Percentiles rank a stretch among this genome's conserved stretches.
Evolutionary conservation across 2,113 vertebrate species (phyloP).

Genomic region (Urocitellus parryii): DNA sequence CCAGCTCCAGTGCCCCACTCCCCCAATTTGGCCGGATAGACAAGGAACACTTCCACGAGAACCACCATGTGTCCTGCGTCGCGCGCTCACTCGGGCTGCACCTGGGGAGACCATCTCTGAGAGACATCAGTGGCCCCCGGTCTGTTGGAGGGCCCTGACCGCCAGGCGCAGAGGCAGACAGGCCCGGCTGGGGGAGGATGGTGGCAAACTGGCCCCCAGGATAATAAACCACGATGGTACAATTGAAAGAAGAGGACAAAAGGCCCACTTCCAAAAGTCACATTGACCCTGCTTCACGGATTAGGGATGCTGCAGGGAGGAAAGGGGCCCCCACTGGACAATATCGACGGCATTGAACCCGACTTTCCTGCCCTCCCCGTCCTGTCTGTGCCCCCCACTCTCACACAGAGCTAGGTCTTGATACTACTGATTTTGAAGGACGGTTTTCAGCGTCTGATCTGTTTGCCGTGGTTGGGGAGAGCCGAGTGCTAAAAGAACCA

Average conservation of each 20-base stretch:
- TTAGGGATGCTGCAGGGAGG: background rate
- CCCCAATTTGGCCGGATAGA: background rate
- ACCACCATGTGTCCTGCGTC: fast-evolving
- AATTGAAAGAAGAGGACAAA: background rate
- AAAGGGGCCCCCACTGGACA: background rate
- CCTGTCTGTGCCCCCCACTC: background rate
- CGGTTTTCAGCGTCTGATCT: slow-evolving; percentile 84
- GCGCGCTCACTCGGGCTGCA: fast-evolving
- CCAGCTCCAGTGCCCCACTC: background rate
- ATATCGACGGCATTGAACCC: slow-evolving; percentile 59
- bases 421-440: slow-evolving; percentile 92
- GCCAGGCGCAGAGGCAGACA: background rate
- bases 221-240: background rate
- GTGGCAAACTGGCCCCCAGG: background rate
- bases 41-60: background rate
- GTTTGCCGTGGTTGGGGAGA: slow-evolving; percentile 86
- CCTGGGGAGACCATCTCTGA: background rate
- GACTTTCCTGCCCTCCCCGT: background rate
- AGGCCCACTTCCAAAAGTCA: background rate
- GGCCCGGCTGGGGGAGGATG: background rate
- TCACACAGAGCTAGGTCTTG: slow-evolving; percentile 87
- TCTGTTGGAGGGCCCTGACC: background rate
- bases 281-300: background rate
- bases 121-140: background rate
- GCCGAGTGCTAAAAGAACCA: slow-evolving; percentile 81